Conservation (phyloP, 1,140 invertebrate species). For the Atta cephalotes region DNA sequence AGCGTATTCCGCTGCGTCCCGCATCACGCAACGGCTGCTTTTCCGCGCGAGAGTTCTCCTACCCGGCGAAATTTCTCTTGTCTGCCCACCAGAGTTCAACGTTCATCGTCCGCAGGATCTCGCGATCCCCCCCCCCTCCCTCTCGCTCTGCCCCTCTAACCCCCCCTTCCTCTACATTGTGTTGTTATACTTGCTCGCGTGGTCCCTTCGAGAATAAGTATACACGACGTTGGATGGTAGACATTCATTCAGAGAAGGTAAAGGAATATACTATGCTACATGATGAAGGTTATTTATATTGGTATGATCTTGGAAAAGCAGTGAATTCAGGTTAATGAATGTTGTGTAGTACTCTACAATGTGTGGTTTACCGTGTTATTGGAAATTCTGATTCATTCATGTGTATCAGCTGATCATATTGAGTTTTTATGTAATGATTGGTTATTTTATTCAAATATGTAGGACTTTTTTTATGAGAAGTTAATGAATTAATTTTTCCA, state of each 20-base stretch:
- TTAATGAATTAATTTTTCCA: slow-evolving; percentile 3
- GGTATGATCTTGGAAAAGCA: neutral
- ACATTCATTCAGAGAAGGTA: slow-evolving; percentile 63
- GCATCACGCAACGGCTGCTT: neutral
- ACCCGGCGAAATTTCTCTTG: slow-evolving; percentile 52
- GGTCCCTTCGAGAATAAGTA: slow-evolving; percentile 48
- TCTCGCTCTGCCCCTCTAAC: no score
- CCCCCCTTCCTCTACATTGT: neutral
- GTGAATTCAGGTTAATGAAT: neutral
- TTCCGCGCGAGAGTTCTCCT: slow-evolving; percentile 5
- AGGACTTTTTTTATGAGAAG: neutral
- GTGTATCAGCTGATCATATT: neutral
- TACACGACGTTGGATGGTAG: slow-evolving; percentile 68
- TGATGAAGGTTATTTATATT: neutral
- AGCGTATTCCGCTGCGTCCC: neutral
- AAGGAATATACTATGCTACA: slow-evolving; percentile 43
- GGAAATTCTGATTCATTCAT: neutral
- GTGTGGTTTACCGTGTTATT: neutral
- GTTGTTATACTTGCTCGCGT: slow-evolving; percentile 24
- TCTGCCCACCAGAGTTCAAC: slow-evolving; percentile 50
- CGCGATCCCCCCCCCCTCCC: neutral
- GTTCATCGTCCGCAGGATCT: slow-evolving; percentile 46
- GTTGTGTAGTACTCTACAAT: neutral
- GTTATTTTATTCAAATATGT: neutral
- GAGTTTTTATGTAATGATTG: neutral